Conservation (phyloP, 2,113 vertebrate genomes). For the Fukomys damarensis region DNA sequence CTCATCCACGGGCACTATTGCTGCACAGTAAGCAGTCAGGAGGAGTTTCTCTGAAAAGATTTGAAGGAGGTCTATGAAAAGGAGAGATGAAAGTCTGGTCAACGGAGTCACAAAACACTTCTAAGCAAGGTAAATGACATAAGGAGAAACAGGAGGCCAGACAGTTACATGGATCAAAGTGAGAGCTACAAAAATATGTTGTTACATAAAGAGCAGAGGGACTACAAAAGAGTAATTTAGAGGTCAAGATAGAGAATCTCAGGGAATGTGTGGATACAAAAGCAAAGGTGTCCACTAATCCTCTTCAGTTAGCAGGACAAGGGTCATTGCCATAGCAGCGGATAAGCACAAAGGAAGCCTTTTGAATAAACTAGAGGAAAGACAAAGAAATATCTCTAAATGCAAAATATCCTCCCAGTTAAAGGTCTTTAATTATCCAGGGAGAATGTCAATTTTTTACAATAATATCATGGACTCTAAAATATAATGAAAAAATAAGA, state of each 20-base stretch:
- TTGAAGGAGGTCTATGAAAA: not conserved
- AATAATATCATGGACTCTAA: not conserved
- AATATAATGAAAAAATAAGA: not conserved
- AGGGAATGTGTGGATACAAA: not conserved
- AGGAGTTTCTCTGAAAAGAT: not conserved
- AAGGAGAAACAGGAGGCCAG: not conserved
- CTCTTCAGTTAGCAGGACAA: not conserved
- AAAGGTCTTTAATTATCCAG: not conserved
- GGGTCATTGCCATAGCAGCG: not conserved
- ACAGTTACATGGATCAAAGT: not conserved
- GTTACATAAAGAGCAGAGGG: not conserved
- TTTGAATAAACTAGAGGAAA: constrained; percentile 30
- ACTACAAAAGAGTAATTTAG: not conserved
- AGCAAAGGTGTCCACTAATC: not conserved
- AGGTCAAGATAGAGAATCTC: not conserved
- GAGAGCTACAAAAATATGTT: not conserved
- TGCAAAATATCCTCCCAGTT: not conserved
- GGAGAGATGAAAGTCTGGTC: not conserved
- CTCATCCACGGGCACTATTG: too few relatives aligned
- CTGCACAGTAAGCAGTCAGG: not conserved
- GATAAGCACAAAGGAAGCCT: not conserved
- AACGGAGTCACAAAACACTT: not conserved
- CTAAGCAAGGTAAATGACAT: not conserved
- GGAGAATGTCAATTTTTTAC: not conserved
- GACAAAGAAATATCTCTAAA: not conserved